A percentile compares a stretch with the other conserved stretches of the same genome.
Evolutionary conservation across 2,113 vertebrate species (phyloP).

Genomic region (Melanotaenia duboulayi): DNA sequence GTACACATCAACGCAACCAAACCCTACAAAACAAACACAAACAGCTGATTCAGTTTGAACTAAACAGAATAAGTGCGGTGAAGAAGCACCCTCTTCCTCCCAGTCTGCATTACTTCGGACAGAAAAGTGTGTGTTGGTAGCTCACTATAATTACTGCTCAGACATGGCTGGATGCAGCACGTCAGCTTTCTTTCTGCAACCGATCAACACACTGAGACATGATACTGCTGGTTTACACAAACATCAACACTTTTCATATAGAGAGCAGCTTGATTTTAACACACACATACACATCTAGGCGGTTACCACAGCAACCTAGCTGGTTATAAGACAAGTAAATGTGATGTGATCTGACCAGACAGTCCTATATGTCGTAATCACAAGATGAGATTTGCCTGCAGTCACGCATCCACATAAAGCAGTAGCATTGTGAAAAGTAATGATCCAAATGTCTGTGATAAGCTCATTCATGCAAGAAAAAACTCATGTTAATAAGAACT

Average conservation of each 20-base stretch:
- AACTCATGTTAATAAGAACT: no score
- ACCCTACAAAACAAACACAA: no score
- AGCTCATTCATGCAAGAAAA: no score
- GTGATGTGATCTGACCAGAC: constrained; percentile 9
- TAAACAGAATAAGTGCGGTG: no score
- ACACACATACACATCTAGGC: constrained; percentile 43
- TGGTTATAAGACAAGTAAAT: constrained; percentile 4
- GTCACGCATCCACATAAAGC: no score
- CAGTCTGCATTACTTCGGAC: background rate
- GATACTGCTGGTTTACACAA: background rate
- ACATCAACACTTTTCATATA: constrained; percentile 25
- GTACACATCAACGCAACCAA: no score
- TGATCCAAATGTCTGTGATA: no score
- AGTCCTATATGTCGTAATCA: background rate
- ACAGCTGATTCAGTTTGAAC: no score
- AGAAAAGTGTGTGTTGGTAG: background rate
- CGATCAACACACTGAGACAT: constrained; percentile 10
- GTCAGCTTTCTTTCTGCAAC: background rate
- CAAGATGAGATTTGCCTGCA: background rate
- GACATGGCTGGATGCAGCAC: background rate
- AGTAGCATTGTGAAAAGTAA: no score
- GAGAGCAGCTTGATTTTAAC: constrained; percentile 16
- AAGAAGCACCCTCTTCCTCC: background rate
- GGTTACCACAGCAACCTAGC: constrained; percentile 59
- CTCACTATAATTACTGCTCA: background rate